Conservation (phyloP, 2,888 invertebrate genomes). For the Pheosia tremula region DNA sequence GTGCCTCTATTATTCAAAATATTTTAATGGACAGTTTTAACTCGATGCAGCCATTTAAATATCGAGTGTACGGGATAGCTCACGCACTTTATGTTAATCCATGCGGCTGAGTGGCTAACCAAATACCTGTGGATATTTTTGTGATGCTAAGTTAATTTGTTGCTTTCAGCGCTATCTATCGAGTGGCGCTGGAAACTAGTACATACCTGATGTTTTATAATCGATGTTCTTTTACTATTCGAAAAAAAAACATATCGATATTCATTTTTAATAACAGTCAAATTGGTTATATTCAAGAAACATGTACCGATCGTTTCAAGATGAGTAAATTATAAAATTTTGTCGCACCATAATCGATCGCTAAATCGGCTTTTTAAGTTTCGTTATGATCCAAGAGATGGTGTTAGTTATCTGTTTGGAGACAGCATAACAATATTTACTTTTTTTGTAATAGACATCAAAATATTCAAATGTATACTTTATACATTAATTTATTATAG, state of each 20-base stretch:
- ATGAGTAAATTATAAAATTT: too few relatives aligned
- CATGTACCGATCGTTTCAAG: too few relatives aligned
- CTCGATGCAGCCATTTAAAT: constrained; percentile 37
- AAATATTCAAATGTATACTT: too few relatives aligned
- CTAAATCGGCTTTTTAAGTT: not conserved
- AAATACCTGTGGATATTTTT: not conserved
- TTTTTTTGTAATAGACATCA: too few relatives aligned
- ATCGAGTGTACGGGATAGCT: constrained; percentile 26
- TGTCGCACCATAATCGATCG: not conserved
- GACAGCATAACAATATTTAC: too few relatives aligned
- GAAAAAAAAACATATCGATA: too few relatives aligned
- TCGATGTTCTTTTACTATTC: too few relatives aligned
- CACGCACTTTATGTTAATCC: constrained; percentile 11
- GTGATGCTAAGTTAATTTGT: not conserved
- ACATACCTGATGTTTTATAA: too few relatives aligned
- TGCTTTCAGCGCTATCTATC: not conserved
- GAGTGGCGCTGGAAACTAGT: not conserved
- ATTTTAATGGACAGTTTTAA: constrained; percentile 59
- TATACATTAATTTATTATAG: too few relatives aligned
- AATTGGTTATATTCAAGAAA: too few relatives aligned
- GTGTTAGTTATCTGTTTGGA: not conserved
- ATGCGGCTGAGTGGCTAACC: not conserved
- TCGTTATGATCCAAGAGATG: not conserved
- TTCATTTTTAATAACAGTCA: too few relatives aligned
- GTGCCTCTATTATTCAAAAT: constrained; percentile 60